phyloP scores from a whole-genome alignment of 2,888 invertebrate species.

The Trypoxylon attenuatum region DNA sequence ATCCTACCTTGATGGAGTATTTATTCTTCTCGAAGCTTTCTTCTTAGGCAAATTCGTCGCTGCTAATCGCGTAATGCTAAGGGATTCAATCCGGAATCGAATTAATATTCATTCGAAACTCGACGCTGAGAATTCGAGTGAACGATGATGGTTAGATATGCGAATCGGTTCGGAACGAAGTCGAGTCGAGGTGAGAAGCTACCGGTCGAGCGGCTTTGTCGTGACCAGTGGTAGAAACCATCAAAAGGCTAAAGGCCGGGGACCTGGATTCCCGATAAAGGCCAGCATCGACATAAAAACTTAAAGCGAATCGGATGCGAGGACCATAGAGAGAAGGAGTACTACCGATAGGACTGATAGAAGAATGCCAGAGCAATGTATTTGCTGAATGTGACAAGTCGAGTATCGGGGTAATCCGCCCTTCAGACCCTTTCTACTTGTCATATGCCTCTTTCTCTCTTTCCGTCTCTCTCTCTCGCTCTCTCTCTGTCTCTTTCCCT shows the following conservation, averaged over 20 bases:
- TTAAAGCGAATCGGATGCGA: conserved; percentile 10
- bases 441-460: background rate
- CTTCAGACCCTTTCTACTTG: conserved; percentile 24
- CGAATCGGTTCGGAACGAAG: too few relatives aligned
- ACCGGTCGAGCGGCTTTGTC: conserved; percentile 33
- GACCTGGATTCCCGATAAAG: conserved; percentile 18
- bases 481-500: background rate
- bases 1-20: too few relatives aligned
- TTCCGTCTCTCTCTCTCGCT: background rate
- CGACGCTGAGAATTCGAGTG: conserved; percentile 30
- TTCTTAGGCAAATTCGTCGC: too few relatives aligned
- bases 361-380: conserved; percentile 27
- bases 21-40: too few relatives aligned
- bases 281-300: conserved; percentile 19
- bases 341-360: background rate
- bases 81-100: conserved; percentile 37
- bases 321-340: background rate
- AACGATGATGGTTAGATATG: too few relatives aligned
- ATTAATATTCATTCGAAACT: conserved; percentile 45
- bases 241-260: conserved; percentile 34
- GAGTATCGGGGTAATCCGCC: conserved; percentile 50
- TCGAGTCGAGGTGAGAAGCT: conserved; percentile 35
- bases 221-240: conserved; percentile 17
- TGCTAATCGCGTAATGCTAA: conserved; percentile 10
- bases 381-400: conserved; percentile 50